phyloP scores from a whole-genome alignment of 2,797 vertebrate genomes.

The Oceanodroma leucorhoa region DNA sequence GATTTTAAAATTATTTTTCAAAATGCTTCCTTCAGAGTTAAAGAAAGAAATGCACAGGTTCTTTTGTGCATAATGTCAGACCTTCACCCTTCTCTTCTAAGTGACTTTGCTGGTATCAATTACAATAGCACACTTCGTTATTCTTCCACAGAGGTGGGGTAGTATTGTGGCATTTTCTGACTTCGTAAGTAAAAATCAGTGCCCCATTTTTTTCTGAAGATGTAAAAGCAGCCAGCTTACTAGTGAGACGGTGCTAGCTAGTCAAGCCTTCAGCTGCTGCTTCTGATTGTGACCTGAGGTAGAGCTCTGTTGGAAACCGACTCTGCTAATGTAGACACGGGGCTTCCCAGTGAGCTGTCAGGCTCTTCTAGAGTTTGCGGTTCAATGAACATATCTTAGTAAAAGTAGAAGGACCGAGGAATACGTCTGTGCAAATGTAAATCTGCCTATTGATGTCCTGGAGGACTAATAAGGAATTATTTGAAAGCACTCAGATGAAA shows the following conservation, averaged over 20 bases:
- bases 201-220: not conserved
- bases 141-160: not conserved
- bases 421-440: not conserved
- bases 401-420: not conserved
- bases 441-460: not conserved
- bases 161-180: not conserved
- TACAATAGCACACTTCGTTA: not conserved
- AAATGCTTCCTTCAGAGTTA: not conserved
- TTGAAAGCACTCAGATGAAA: not conserved
- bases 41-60: not conserved
- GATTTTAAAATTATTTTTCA: not conserved
- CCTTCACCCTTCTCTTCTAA: not conserved
- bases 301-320: not conserved
- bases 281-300: not conserved
- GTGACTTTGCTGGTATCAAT: not conserved
- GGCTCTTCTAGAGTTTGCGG: not conserved
- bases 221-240: not conserved
- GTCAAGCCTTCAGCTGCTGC: not conserved
- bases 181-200: not conserved
- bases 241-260: not conserved
- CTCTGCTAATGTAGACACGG: fast-evolving
- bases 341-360: not conserved
- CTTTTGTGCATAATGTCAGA: not conserved
- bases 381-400: not conserved
- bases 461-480: not conserved